phyloP scores from a whole-genome alignment of 2,797 vertebrate genomes.

The Natrix natrix region DNA sequence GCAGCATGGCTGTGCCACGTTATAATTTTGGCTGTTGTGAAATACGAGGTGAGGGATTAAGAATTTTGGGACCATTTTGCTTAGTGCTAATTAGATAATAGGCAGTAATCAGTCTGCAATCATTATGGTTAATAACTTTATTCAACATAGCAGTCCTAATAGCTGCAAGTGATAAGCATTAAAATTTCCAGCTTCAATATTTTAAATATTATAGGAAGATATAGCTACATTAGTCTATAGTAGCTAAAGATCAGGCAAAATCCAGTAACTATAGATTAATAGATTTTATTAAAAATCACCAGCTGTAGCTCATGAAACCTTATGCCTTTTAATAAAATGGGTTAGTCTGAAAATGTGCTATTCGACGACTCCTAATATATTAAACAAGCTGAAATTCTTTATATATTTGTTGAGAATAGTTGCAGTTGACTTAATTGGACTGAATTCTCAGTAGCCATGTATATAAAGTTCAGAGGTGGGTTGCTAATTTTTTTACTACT shows the following conservation, averaged over 20 bases:
- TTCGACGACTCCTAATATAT: neutral
- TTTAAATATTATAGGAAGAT: neutral
- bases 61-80: neutral
- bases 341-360: neutral
- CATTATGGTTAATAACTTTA: neutral
- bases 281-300: neutral
- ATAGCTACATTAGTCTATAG: neutral
- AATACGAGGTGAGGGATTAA: slow-evolving; percentile 82
- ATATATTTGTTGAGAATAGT: neutral
- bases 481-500: too few relatives aligned
- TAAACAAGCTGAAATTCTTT: neutral
- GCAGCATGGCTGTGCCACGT: slow-evolving; percentile 88
- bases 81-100: neutral
- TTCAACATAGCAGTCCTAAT: neutral
- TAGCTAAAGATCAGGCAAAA: neutral
- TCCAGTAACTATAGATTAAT: neutral
- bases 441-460: neutral
- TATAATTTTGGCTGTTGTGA: slow-evolving; percentile 98
- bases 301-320: neutral
- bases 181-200: neutral
- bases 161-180: neutral
- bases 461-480: neutral
- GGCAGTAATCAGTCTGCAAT: neutral
- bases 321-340: neutral
- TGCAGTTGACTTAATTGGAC: neutral